Evolutionary conservation across 2,797 vertebrate genomes (phyloP).

Genomic region (Sebastolobus altivelis): DNA sequence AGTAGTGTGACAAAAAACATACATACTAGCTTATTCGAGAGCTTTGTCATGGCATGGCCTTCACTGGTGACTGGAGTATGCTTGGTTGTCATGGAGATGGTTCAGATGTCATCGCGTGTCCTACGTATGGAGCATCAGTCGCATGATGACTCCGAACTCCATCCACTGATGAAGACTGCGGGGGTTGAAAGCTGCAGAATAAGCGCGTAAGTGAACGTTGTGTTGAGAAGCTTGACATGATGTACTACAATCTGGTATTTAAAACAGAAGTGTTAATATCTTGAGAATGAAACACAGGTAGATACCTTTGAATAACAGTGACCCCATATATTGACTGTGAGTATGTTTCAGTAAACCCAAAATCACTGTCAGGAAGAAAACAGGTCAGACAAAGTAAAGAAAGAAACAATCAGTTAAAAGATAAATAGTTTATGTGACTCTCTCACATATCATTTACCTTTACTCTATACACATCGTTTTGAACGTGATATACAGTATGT

Average conservation of each 20-base stretch:
- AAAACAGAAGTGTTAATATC: not conserved
- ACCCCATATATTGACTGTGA: too few species aligned
- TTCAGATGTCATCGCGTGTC: not conserved
- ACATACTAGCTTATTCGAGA: not conserved
- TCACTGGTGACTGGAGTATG: not conserved
- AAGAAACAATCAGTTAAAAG: slow-evolving; percentile 70
- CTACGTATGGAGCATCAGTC: not conserved
- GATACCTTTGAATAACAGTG: not conserved
- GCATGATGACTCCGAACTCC: not conserved
- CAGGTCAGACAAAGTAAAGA: slow-evolving; percentile 49
- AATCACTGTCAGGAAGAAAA: not conserved
- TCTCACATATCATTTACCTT: slow-evolving; percentile 80
- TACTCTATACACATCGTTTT: slow-evolving; percentile 80
- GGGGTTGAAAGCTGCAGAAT: not conserved
- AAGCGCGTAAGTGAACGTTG: not conserved
- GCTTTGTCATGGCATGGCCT: not conserved
- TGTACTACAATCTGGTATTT: not conserved
- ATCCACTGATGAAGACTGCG: not conserved
- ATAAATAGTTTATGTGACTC: slow-evolving; percentile 86
- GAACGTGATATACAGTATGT: slow-evolving; percentile 75
- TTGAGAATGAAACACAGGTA: not conserved
- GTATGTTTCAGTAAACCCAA: not conserved
- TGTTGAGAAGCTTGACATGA: not conserved
- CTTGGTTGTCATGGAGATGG: not conserved
- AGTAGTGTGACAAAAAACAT: not conserved